phyloP scores from a whole-genome alignment of 2,888 invertebrate genomes.

The Cephus pulcher region DNA sequence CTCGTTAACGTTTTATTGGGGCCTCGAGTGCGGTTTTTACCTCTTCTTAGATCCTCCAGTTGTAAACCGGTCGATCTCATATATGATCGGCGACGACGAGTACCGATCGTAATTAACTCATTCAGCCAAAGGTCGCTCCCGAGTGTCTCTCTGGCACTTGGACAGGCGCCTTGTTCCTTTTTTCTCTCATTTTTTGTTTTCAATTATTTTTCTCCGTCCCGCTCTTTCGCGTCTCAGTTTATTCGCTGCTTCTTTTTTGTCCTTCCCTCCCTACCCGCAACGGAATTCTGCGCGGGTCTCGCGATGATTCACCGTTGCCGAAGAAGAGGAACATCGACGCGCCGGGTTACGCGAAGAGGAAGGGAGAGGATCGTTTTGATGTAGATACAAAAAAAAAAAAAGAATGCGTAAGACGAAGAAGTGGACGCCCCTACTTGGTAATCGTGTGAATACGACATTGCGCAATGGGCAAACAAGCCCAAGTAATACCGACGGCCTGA shows the following conservation, averaged over 20 bases:
- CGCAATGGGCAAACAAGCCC: neutral
- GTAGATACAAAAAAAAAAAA: neutral
- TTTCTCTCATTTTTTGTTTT: neutral
- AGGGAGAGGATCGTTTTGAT: neutral
- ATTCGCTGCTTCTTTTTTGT: neutral
- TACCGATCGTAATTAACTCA: neutral
- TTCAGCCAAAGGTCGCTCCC: neutral
- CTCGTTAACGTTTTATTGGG: slow-evolving; percentile 1
- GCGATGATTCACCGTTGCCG: neutral
- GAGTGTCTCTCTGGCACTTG: neutral
- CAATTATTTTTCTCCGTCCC: neutral
- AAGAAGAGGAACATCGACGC: neutral
- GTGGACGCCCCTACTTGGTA: neutral
- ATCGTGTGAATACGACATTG: neutral
- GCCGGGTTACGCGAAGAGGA: neutral
- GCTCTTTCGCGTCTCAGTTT: neutral
- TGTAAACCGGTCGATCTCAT: neutral
- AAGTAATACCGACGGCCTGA: neutral
- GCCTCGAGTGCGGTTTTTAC: neutral
- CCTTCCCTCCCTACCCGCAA: neutral
- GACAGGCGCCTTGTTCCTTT: neutral
- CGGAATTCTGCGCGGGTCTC: neutral
- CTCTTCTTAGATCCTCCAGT: neutral
- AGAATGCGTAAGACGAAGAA: neutral
- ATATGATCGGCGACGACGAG: neutral